phyloP scores from a whole-genome alignment of 53 echinoderm and acorn worm species.

The Holothuria scabra region DNA sequence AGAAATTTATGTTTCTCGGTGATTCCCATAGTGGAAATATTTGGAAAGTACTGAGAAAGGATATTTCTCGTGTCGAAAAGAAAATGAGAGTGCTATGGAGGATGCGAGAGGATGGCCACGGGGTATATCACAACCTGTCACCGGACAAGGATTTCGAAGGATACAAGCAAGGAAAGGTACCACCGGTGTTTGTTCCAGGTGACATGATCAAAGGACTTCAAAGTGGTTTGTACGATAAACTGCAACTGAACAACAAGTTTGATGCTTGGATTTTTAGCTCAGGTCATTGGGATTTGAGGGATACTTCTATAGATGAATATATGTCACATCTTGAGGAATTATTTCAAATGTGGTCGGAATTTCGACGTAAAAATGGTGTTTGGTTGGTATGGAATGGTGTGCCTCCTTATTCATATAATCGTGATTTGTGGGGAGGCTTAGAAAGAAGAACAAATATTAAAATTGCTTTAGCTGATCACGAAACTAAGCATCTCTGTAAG shows the following conservation, averaged over 20 bases:
- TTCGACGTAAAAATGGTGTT: background rate
- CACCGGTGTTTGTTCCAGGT: background rate
- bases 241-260: background rate
- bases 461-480: conserved; percentile 14
- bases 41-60: background rate
- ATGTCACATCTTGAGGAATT: background rate
- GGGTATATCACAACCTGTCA: conserved; percentile 20
- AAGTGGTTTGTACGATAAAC: background rate
- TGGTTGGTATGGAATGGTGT: conserved; percentile 11
- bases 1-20: conserved; percentile 14
- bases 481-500: conserved; percentile 4
- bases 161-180: background rate
- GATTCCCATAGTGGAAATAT: conserved; percentile 16
- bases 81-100: background rate
- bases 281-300: conserved; percentile 35
- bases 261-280: conserved; percentile 28
- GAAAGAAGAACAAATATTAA: conserved; percentile 33
- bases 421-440: background rate
- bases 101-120: background rate
- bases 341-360: background rate
- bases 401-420: conserved; percentile 15
- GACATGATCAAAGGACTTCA: background rate
- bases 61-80: too few relatives aligned
- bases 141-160: background rate
- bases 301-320: conserved; percentile 5